Conservation (phyloP, 2,113 vertebrate species). For the Halcyon senegalensis region DNA sequence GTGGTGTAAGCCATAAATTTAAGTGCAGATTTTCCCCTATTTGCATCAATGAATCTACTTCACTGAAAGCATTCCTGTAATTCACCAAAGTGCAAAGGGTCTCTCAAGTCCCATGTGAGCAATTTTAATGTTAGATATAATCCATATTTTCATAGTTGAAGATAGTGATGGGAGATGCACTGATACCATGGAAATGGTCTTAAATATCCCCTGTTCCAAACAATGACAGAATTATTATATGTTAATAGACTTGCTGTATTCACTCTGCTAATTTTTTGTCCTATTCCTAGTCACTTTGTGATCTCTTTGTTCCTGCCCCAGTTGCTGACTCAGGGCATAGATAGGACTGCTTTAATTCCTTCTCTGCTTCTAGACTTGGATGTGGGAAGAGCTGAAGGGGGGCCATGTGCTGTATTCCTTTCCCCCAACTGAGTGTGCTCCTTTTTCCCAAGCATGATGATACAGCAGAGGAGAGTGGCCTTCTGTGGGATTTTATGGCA, state of each 20-base stretch:
- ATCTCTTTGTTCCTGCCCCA: neutral
- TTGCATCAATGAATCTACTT: neutral
- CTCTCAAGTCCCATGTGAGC: neutral
- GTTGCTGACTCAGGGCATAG: neutral
- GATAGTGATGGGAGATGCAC: neutral
- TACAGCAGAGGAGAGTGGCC: neutral
- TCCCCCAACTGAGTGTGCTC: neutral
- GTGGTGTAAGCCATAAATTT: neutral
- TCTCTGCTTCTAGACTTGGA: neutral
- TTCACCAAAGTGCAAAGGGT: conserved; percentile 23
- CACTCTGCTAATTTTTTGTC: neutral
- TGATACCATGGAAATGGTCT: neutral
- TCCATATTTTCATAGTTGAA: conserved; percentile 24
- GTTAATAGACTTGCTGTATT: neutral
- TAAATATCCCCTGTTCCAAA: neutral
- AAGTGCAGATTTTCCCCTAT: neutral
- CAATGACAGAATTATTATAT: neutral
- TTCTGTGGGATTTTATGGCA: neutral
- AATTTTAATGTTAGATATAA: conserved; percentile 10
- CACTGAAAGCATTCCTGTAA: conserved; percentile 7
- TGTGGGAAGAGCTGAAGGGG: neutral
- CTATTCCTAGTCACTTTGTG: neutral
- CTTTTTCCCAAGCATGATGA: neutral
- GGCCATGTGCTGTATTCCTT: neutral
- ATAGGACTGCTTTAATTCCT: neutral